Conservation (phyloP, 2,113 vertebrate genomes). For the Leptosomus discolor region DNA sequence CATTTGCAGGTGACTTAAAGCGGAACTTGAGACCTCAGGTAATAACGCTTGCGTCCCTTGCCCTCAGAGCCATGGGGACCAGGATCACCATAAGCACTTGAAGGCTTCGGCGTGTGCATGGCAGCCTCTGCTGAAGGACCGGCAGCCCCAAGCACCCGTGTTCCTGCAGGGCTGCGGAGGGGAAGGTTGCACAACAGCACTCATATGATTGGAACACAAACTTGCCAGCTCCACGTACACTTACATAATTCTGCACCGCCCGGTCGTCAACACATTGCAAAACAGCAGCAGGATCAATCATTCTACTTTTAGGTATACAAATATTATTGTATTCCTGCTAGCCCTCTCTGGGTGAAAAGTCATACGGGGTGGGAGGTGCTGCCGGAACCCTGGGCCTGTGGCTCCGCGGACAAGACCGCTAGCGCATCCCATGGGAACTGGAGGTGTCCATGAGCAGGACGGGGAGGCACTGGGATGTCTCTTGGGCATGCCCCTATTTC, state of each 20-base stretch:
- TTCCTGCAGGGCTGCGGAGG: neutral
- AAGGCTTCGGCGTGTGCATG: accelerated
- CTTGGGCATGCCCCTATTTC: neutral
- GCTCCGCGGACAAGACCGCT: accelerated
- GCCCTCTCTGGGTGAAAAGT: neutral
- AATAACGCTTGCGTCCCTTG: neutral
- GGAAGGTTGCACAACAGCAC: constrained; percentile 11
- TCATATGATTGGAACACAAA: constrained; percentile 1
- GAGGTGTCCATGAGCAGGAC: neutral
- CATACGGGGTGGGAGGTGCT: neutral
- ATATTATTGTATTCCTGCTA: neutral
- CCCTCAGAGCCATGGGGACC: neutral
- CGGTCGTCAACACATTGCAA: constrained; percentile 13
- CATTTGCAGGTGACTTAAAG: neutral
- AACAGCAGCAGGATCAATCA: constrained; percentile 18
- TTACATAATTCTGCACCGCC: neutral
- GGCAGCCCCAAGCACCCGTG: neutral
- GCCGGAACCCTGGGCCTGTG: neutral
- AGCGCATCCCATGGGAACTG: accelerated
- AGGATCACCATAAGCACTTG: neutral
- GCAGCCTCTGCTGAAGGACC: neutral
- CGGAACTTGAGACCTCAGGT: neutral
- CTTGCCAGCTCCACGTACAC: neutral
- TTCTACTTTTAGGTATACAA: constrained; percentile 29
- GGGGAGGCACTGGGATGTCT: neutral